phyloP scores from a whole-genome alignment of 2,797 vertebrate genomes.

The Acridotheres tristis region DNA sequence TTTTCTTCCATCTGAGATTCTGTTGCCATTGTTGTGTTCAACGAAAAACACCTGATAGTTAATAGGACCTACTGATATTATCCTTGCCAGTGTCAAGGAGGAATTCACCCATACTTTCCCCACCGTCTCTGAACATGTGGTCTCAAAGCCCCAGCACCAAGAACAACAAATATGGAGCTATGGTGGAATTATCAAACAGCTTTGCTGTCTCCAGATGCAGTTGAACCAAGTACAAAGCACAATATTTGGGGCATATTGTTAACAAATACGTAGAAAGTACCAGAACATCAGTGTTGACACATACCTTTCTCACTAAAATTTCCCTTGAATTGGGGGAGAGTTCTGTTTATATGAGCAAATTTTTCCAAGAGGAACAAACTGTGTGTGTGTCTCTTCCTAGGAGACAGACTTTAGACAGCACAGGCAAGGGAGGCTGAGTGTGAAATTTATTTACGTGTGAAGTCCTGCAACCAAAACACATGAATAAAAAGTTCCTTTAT shows the following conservation, averaged over 20 bases:
- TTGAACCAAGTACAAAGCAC: background rate
- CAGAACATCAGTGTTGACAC: background rate
- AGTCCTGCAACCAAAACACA: background rate
- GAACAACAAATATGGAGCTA: background rate
- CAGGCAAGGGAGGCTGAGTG: background rate
- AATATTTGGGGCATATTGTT: background rate
- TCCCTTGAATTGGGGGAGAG: background rate
- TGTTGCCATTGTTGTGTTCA: background rate
- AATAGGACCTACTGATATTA: background rate
- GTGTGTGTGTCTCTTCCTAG: background rate
- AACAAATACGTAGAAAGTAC: background rate
- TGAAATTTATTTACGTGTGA: background rate
- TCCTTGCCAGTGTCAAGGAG: background rate
- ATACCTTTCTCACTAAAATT: conserved; percentile 9
- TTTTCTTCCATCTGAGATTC: background rate
- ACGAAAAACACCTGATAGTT: fast-evolving
- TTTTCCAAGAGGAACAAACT: conserved; percentile 17
- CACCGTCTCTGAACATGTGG: background rate
- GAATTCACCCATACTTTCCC: background rate
- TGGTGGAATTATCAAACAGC: background rate
- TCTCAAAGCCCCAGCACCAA: background rate
- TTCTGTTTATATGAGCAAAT: conserved; percentile 6
- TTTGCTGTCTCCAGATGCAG: background rate
- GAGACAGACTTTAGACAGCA: background rate
- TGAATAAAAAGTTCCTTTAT: background rate